Evolutionary conservation across 2,888 invertebrate species (phyloP), one percentile per base, ranked within the genome.

Genomic region (Hypomecis atomaria): DNA sequence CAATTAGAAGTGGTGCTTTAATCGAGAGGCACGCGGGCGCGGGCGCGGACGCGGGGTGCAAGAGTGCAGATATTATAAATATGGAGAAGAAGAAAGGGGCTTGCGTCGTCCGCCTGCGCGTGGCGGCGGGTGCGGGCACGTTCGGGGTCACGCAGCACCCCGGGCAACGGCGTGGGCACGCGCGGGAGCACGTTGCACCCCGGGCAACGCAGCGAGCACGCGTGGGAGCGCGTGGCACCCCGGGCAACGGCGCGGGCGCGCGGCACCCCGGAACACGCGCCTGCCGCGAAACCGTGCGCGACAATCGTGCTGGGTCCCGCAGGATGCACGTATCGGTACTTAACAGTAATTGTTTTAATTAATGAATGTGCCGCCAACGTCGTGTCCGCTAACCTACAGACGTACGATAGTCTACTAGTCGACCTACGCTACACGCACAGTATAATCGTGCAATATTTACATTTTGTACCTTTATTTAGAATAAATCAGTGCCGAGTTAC

Each of bases 401-500:
- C 42, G 53, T 33, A 43, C 13, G 10, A 36, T 63, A 52, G 13
- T 40, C 56, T 53, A 40, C 23, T 42, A 45, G 8, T 49, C 36
- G 56, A 52, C 36, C 59, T 56, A 65, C 40, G 36, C 45, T 49
- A n/a, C 56, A 10, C 55, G 50, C 62, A 60, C 62, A 58, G 44
- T 63, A 48, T 56, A 43, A 56, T 59, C 48, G 59, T 48, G 57
- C 42, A 11, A 44, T 62, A 62, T 55, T 65, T 63, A 70, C 53
- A 56, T 63, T 67, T 67, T 53, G 67, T 67, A 70, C 65, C 65
- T 61, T 63, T 61, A 65, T 63, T 70, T 65, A 70, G 62, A 70
- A 65, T 70, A 65, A 67, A 65, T 67, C 67, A 70, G 69, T 70
- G 69, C 69, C 67, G 61, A 65, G 65, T 65, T 61, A 61, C 45